Evolutionary conservation across 1,140 invertebrate genomes (phyloP), one percentile per base, ranked within the genome.

Genomic region (Acyrthosiphon pisum): DNA sequence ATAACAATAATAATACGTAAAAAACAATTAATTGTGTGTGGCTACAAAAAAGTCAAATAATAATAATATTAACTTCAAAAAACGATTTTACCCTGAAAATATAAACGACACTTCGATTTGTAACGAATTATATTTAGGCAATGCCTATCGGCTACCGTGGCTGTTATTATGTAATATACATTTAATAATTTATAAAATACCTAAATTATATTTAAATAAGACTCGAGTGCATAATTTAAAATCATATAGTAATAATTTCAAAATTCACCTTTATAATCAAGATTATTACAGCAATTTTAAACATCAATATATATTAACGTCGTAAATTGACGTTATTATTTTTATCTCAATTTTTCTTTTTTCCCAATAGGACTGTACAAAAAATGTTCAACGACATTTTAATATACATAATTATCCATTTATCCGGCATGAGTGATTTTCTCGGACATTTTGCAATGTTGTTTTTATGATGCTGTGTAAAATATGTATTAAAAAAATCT

Each of bases 401-500:
- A 84, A 84, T 84, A 37, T 41, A 84, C 37, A 84, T n/a, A n/a
- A n/a, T n/a, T n/a, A n/a, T n/a, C n/a, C n/a, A n/a, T n/a, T 44
- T 44, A 37, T 84, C 23, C 23, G 44, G 44, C 23, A 86, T 44
- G 22, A 44, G 23, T 44, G 41, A 86, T 86, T 86, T 86, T 23
- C 23, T 86, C 11, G 14, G 8, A 0, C 26, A 60, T 60, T 50
- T 18, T 23, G 26, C 46, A 44, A 44, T 3, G 26, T 26, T 41
- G 22, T 84, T 84, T 84, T 23, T 86, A n/a, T 6, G 11, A 46
- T 46, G 18, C 6, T 46, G 3, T 86, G 30, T 26, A 30, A 46
- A 46, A 86, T 26, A 86, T 86, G 11, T 86, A 86, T 46, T 46
- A 46, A 86, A 86, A 86, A 86, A 23, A 44, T 68, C 60, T 68